Percentiles rank a stretch among this genome's conserved stretches.
These are phyloP conservation scores for Anthoptus insignis DNA, from an alignment of 2,888 invertebrate genomes.

Conservation along the genomic window DNA sequence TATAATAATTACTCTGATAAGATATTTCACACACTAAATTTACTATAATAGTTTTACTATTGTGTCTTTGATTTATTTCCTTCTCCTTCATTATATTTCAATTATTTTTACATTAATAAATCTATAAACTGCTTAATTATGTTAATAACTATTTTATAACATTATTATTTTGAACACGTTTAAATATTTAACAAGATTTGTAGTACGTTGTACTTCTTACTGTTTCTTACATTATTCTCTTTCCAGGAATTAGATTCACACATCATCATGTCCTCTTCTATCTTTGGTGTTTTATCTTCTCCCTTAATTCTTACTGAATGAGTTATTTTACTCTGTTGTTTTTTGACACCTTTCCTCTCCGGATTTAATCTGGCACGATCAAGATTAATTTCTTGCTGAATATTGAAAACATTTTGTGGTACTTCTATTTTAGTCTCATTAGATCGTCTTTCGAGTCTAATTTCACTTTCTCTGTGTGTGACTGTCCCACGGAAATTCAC, in stretches of 20 bases:
- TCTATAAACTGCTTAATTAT: no score
- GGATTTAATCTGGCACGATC: conserved; percentile 55
- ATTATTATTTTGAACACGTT: conserved; percentile 10
- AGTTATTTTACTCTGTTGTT: conserved; percentile 54
- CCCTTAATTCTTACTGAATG: conserved; percentile 60
- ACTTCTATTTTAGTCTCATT: conserved; percentile 54
- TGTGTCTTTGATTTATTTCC: no score
- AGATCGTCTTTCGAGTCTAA: conserved; percentile 66
- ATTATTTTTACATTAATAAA: no score
- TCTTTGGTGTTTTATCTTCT: conserved; percentile 52
- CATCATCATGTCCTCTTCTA: conserved; percentile 72
- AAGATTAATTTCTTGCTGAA: conserved; percentile 79
- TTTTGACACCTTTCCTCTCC: conserved; percentile 48
- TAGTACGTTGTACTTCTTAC: conserved; percentile 64
- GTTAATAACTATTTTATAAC: no score
- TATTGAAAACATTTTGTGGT: conserved; percentile 76
- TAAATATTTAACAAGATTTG: conserved; percentile 73
- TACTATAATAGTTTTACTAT: no score
- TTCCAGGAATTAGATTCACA: conserved; percentile 66
- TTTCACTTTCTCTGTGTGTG: conserved; percentile 73
- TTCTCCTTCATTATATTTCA: no score
- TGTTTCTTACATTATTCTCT: conserved; percentile 54
- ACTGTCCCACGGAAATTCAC: conserved; percentile 78
- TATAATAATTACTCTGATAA: no score
- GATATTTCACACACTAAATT: no score